Percentiles rank a stretch among this genome's conserved stretches.
These are phyloP conservation scores for Macquaria ambigua DNA, from an alignment of 2,113 vertebrate genomes.

Conservation along the genomic window DNA sequence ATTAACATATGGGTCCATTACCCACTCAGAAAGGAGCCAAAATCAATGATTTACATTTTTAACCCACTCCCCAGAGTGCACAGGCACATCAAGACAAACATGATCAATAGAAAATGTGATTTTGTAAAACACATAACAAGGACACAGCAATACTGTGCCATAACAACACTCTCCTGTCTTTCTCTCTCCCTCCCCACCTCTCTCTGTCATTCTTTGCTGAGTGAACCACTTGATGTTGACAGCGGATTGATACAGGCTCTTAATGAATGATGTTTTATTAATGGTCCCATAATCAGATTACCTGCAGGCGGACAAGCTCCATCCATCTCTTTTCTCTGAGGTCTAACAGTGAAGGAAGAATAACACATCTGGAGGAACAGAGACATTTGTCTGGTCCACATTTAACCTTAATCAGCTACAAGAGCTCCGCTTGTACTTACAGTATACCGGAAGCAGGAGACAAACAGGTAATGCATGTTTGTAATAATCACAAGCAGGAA, in stretches of 20 bases:
- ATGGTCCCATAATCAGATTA: slow-evolving; percentile 83
- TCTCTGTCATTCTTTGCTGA: slow-evolving; percentile 61
- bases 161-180: slow-evolving; percentile 1
- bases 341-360: slow-evolving; percentile 64
- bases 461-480: slow-evolving; percentile 15
- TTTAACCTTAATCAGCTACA: slow-evolving; percentile 22
- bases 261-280: slow-evolving; percentile 85
- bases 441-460: background rate
- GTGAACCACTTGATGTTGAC: slow-evolving; percentile 72
- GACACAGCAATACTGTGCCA: slow-evolving; percentile 4
- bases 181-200: slow-evolving; percentile 11
- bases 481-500: background rate
- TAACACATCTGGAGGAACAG: slow-evolving; percentile 63
- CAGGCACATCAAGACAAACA: slow-evolving; percentile 23
- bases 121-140: slow-evolving; percentile 37
- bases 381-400: slow-evolving; percentile 29
- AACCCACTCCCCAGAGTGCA: slow-evolving; percentile 5
- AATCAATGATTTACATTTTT: slow-evolving; percentile 41
- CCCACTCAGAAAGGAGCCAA: slow-evolving; percentile 1
- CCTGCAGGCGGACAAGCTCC: slow-evolving; percentile 75
- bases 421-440: slow-evolving; percentile 1
- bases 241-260: slow-evolving; percentile 75
- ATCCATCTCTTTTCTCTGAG: slow-evolving; percentile 72
- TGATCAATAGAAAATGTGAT: slow-evolving; percentile 54
- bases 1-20: slow-evolving; percentile 53